These are phyloP conservation scores for Megaceryle alcyon DNA, from an alignment of 2,797 vertebrate species.

Conservation along the genomic window DNA sequence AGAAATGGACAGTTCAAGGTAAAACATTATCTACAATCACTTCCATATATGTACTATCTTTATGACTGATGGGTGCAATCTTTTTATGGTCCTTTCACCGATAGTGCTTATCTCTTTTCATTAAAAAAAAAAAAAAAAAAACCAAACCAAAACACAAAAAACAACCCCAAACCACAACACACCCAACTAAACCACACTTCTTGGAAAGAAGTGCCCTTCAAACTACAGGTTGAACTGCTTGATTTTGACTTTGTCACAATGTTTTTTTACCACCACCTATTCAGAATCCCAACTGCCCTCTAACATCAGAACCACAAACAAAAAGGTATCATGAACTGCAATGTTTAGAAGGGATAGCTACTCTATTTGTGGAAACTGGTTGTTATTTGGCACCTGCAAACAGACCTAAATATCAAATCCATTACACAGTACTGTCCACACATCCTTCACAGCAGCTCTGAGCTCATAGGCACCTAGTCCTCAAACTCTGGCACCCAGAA, in stretches of 20 bases:
- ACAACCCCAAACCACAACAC: too few species aligned
- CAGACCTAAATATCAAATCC: neutral
- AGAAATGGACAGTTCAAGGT: constrained; percentile 32
- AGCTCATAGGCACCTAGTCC: neutral
- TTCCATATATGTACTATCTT: constrained; percentile 2
- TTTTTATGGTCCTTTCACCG: constrained; percentile 15
- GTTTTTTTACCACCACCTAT: neutral
- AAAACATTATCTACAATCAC: neutral
- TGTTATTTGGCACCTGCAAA: neutral
- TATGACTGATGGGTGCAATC: constrained; percentile 12
- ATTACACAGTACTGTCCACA: neutral
- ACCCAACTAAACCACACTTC: neutral
- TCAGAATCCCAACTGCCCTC: neutral
- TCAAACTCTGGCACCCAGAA: neutral
- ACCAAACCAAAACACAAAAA: too few species aligned
- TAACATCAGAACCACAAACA: neutral
- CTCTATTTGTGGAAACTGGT: neutral
- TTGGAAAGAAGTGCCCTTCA: neutral
- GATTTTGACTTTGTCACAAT: neutral
- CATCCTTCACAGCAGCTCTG: neutral
- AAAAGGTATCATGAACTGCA: neutral
- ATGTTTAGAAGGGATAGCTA: neutral
- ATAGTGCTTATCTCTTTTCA: constrained; percentile 34
- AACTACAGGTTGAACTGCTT: neutral
- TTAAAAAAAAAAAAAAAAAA: neutral